phyloP scores from a whole-genome alignment of 1,140 invertebrate species.

The Heliothis subflexa region DNA sequence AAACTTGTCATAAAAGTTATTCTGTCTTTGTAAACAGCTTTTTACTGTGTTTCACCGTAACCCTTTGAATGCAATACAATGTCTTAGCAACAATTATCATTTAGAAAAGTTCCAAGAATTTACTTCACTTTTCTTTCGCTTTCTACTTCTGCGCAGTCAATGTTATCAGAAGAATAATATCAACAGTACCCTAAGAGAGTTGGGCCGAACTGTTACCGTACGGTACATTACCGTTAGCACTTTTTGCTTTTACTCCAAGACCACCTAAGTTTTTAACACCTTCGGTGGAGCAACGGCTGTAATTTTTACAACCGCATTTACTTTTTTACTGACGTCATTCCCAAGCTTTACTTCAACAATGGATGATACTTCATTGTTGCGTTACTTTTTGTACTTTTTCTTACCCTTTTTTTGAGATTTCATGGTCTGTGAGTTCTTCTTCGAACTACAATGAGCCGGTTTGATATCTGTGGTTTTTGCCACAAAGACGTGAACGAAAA shows the following conservation, averaged over 20 bases:
- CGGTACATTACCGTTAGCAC: conserved; percentile 44
- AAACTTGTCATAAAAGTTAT: neutral
- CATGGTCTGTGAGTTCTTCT: neutral
- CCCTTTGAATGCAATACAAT: neutral
- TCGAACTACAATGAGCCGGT: too few species aligned
- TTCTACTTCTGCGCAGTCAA: conserved; percentile 18
- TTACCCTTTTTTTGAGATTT: neutral
- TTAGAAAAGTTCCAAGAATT: conserved; percentile 7
- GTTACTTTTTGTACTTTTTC: neutral
- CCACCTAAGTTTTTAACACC: conserved; percentile 44
- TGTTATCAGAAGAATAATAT: conserved; percentile 41
- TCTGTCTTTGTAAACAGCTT: neutral
- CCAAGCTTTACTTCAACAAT: conserved; percentile 32
- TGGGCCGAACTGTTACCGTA: conserved; percentile 29
- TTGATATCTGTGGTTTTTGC: too few species aligned
- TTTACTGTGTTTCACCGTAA: neutral
- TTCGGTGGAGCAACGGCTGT: conserved; percentile 19
- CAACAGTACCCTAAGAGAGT: conserved; percentile 23
- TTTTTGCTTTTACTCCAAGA: conserved; percentile 30
- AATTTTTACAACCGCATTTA: conserved; percentile 29
- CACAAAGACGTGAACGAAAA: too few species aligned
- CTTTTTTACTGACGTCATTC: conserved; percentile 32
- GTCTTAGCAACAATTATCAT: conserved; percentile 7
- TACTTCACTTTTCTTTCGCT: conserved; percentile 24
- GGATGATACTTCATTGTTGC: conserved; percentile 16